Evolutionary conservation across 2,888 invertebrate genomes (phyloP).

Genomic region (Monochamus alternatus): DNA sequence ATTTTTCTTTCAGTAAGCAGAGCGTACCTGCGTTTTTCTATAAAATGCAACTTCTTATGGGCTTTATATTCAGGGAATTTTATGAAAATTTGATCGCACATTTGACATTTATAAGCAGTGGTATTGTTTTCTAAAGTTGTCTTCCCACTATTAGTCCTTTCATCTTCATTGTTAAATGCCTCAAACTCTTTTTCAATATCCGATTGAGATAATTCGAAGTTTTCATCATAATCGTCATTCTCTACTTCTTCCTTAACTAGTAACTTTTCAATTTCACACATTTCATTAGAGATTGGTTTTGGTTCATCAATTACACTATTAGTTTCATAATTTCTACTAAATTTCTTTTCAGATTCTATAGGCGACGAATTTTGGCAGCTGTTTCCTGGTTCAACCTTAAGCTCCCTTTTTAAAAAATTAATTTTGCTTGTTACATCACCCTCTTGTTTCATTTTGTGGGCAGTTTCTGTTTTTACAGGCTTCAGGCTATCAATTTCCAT

Average conservation of each 20-base stretch:
- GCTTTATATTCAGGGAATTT: slow-evolving; percentile 56
- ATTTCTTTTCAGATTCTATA: not conserved
- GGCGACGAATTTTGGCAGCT: slow-evolving; percentile 16
- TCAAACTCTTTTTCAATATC: slow-evolving; percentile 48
- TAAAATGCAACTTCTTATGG: slow-evolving; percentile 59
- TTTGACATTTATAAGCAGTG: slow-evolving; percentile 52
- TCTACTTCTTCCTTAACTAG: slow-evolving; percentile 37
- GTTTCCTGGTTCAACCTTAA: slow-evolving; percentile 17
- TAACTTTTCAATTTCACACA: slow-evolving; percentile 21
- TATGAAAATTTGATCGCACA: slow-evolving; percentile 55
- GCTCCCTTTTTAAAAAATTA: not conserved
- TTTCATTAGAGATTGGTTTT: not conserved
- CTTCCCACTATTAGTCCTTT: slow-evolving; percentile 38
- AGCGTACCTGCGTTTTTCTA: slow-evolving; percentile 57
- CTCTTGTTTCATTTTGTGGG: slow-evolving; percentile 13
- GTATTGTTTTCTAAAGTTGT: slow-evolving; percentile 39
- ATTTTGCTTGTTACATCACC: not conserved
- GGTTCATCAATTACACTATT: not conserved
- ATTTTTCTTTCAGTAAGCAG: too few relatives aligned
- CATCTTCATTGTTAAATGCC: slow-evolving; percentile 41
- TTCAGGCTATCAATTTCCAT: slow-evolving; percentile 3
- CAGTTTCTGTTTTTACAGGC: not conserved
- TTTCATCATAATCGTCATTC: slow-evolving; percentile 37
- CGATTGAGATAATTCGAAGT: slow-evolving; percentile 42
- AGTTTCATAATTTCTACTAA: not conserved